A percentile compares a stretch with the other conserved stretches of the same genome.
Conservation (phyloP, 2,797 vertebrate species). For the Capromys pilorides region DNA sequence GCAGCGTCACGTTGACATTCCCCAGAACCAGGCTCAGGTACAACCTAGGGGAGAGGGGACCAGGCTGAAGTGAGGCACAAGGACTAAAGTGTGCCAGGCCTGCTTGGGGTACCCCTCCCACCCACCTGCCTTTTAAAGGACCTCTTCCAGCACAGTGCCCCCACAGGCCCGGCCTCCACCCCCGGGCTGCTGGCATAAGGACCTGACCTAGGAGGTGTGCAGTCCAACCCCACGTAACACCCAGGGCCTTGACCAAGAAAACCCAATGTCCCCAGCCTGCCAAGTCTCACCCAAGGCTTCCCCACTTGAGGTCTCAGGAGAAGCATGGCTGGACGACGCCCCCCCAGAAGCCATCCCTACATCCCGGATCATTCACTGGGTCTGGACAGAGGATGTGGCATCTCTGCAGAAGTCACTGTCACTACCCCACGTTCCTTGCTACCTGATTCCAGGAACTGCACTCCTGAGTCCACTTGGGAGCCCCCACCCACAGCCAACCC, state of each 20-base stretch:
- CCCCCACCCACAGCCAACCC: not conserved
- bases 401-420: not conserved
- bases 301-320: not conserved
- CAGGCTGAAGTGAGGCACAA: accelerated
- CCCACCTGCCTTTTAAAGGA: not conserved
- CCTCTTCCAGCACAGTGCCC: too few relatives aligned
- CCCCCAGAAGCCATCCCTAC: accelerated
- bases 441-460: not conserved
- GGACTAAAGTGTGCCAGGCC: not conserved
- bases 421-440: not conserved
- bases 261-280: not conserved
- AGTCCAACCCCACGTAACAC: accelerated
- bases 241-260: not conserved
- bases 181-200: too few relatives aligned
- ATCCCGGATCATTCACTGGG: not conserved
- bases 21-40: slow-evolving; percentile 97
- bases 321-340: not conserved
- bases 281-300: not conserved
- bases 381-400: not conserved
- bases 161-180: too few relatives aligned
- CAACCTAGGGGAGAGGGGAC: slow-evolving; percentile 86
- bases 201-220: not conserved
- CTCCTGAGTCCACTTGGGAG: not conserved
- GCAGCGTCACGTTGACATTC: slow-evolving; percentile 95
- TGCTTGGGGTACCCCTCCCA: not conserved